Conservation (phyloP, 2,113 vertebrate species). For the Neopipo cinnamomea region DNA sequence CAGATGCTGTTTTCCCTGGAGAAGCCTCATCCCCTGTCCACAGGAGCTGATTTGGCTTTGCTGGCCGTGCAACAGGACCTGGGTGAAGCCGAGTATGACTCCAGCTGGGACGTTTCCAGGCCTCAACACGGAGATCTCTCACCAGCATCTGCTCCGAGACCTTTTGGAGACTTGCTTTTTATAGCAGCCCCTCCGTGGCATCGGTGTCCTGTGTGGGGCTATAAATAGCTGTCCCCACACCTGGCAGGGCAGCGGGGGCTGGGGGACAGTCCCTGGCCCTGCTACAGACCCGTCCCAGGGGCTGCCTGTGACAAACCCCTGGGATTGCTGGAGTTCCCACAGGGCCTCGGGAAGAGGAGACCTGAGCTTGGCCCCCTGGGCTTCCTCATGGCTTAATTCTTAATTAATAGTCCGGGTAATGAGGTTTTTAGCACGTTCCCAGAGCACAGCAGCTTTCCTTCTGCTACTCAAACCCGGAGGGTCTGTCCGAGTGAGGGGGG, state of each 20-base stretch:
- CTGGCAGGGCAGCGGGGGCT: background rate
- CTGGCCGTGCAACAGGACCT: background rate
- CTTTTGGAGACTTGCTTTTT: conserved; percentile 37
- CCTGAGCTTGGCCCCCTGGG: background rate
- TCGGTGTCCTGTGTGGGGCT: background rate
- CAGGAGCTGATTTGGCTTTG: background rate
- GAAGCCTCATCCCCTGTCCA: background rate
- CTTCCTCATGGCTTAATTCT: background rate
- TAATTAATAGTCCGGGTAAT: background rate
- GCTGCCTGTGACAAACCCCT: background rate
- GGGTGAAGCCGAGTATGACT: background rate
- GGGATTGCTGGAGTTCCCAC: background rate
- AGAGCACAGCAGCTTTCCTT: background rate
- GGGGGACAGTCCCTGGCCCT: background rate
- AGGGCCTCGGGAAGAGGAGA: background rate
- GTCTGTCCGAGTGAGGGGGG: background rate
- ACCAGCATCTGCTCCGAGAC: conserved; percentile 21
- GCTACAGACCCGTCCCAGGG: accelerated
- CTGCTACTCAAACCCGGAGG: background rate
- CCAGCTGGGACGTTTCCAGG: background rate
- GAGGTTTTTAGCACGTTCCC: background rate
- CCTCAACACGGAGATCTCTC: background rate
- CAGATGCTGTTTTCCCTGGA: background rate
- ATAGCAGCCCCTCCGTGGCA: conserved; percentile 17
- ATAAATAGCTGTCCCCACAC: conserved; percentile 30